Conservation (phyloP, 2,888 invertebrate species). For the Apotomis capreana region DNA sequence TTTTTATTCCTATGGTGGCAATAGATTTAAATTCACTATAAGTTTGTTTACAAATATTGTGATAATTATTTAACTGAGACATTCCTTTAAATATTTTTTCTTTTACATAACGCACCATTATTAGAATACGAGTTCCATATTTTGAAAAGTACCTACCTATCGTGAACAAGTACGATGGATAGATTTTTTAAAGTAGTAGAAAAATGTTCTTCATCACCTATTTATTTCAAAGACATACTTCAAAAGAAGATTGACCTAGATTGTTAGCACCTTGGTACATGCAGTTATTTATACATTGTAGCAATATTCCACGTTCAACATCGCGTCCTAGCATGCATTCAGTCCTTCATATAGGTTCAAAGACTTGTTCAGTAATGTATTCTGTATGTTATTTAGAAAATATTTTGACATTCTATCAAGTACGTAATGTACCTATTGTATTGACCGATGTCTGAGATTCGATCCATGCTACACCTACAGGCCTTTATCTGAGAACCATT, state of each 20-base stretch:
- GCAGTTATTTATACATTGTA: constrained; percentile 8
- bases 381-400: too few relatives aligned
- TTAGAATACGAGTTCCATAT: neutral
- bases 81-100: neutral
- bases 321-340: neutral
- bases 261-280: constrained; percentile 7
- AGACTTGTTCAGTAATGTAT: too few relatives aligned
- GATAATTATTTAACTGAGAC: neutral
- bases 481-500: too few relatives aligned
- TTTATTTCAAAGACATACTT: constrained; percentile 3
- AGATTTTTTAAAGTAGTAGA: neutral
- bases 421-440: too few relatives aligned
- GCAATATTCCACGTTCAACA: neutral
- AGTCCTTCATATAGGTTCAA: too few relatives aligned
- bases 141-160: neutral
- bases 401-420: too few relatives aligned
- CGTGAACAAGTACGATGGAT: too few relatives aligned
- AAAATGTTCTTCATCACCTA: neutral
- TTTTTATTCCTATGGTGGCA: constrained; percentile 56
- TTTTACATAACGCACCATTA: constrained; percentile 13
- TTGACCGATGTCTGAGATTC: too few relatives aligned
- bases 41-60: constrained; percentile 42
- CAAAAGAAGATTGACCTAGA: constrained; percentile 10
- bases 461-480: too few relatives aligned
- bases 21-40: constrained; percentile 52